These are phyloP conservation scores for Sinelater perroti DNA, from an alignment of 2,888 invertebrate genomes.

Conservation along the genomic window DNA sequence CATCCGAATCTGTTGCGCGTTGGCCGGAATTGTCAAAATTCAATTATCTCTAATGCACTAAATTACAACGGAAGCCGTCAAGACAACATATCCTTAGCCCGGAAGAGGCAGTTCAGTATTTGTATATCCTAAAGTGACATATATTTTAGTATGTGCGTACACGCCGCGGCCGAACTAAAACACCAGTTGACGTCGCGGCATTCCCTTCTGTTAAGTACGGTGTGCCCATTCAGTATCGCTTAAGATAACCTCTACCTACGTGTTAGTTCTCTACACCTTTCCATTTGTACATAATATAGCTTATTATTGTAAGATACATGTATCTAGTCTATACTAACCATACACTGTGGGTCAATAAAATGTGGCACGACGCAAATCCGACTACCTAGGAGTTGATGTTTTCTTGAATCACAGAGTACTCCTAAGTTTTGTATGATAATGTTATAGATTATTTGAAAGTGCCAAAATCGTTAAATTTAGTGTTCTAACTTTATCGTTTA, in stretches of 20 bases:
- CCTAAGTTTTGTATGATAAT: conserved; percentile 44
- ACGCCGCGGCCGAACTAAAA: conserved; percentile 41
- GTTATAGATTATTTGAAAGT: conserved; percentile 48
- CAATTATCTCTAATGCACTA: conserved; percentile 24
- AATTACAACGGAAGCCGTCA: conserved; percentile 46
- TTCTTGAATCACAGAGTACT: conserved; percentile 36
- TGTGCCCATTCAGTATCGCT: conserved; percentile 42
- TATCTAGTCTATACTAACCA: conserved; percentile 42
- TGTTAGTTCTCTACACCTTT: conserved; percentile 45
- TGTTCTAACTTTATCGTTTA: conserved; percentile 25
- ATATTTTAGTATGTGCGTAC: conserved; percentile 44
- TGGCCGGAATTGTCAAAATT: neutral
- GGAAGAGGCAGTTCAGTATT: conserved; percentile 40
- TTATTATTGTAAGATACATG: conserved; percentile 48
- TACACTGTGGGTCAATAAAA: conserved; percentile 33
- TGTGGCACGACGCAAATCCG: conserved; percentile 24
- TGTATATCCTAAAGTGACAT: conserved; percentile 41
- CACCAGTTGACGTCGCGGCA: conserved; percentile 33
- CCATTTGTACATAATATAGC: conserved; percentile 46
- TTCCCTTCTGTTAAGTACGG: conserved; percentile 41
- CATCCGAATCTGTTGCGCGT: conserved; percentile 16
- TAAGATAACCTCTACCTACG: conserved; percentile 38
- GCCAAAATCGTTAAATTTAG: conserved; percentile 45
- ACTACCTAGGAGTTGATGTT: conserved; percentile 21
- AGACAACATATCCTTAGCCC: conserved; percentile 46